Conservation (phyloP, 2,888 invertebrate genomes). For the Cheiracanthium punctorium region DNA sequence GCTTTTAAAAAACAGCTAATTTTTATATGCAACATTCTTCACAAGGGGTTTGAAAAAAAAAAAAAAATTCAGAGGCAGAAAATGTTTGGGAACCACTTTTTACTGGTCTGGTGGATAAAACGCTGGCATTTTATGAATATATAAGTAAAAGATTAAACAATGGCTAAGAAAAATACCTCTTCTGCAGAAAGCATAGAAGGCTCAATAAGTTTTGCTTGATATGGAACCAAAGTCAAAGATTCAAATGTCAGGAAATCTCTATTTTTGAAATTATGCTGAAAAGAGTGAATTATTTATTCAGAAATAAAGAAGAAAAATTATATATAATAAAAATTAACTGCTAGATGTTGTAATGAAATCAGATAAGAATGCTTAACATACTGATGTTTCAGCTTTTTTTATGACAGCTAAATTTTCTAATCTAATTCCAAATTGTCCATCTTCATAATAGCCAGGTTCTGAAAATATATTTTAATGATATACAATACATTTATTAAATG, state of each 20-base stretch:
- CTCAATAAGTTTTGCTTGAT: constrained; percentile 87
- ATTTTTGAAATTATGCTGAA: constrained; percentile 82
- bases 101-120: too few relatives aligned
- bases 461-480: too few relatives aligned
- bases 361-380: constrained; percentile 67
- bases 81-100: too few relatives aligned
- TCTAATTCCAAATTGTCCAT: constrained; percentile 90
- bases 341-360: too few relatives aligned
- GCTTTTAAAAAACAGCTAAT: too few relatives aligned
- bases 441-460: constrained; percentile 96
- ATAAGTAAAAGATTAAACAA: too few relatives aligned
- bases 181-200: constrained; percentile 83
- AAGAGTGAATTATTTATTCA: background rate
- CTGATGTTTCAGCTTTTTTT: constrained; percentile 79
- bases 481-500: too few relatives aligned
- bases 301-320: background rate
- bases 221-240: constrained; percentile 89
- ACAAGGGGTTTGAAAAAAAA: too few relatives aligned
- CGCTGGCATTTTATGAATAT: too few relatives aligned
- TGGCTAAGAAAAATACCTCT: constrained; percentile 82
- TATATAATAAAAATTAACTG: background rate
- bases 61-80: too few relatives aligned
- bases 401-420: constrained; percentile 91
- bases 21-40: too few relatives aligned
- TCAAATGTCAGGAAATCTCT: constrained; percentile 88